Conservation (phyloP, 2,113 vertebrate genomes). For the Coregonus clupeaformis region DNA sequence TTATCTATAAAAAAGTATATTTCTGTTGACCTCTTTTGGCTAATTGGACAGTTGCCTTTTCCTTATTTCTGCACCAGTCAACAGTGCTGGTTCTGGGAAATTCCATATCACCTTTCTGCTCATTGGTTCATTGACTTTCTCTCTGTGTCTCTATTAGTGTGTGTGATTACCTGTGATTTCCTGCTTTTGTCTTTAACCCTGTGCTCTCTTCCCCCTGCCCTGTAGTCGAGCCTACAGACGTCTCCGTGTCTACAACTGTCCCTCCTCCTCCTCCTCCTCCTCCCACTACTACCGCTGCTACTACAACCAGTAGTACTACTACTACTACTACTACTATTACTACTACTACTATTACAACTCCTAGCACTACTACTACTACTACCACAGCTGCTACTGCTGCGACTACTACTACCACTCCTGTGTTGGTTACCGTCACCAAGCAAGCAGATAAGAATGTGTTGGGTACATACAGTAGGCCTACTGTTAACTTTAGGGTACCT, state of each 20-base stretch:
- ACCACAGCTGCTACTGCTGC: slow-evolving; percentile 49
- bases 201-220: slow-evolving; percentile 66
- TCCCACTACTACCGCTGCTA: slow-evolving; percentile 52
- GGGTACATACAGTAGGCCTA: slow-evolving; percentile 64
- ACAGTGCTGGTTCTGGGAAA: background rate
- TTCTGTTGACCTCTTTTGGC: background rate
- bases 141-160: slow-evolving; percentile 23
- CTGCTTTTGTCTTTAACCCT: slow-evolving; percentile 58
- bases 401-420: slow-evolving; percentile 58
- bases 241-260: slow-evolving; percentile 64
- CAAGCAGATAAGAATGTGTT: slow-evolving; percentile 58
- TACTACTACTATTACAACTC: slow-evolving; percentile 47
- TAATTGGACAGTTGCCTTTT: background rate
- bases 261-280: slow-evolving; percentile 53
- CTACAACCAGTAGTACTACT: slow-evolving; percentile 59
- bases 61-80: background rate
- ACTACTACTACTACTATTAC: slow-evolving; percentile 12
- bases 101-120: background rate
- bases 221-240: slow-evolving; percentile 72
- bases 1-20: background rate
- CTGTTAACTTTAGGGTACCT: background rate
- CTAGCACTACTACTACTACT: slow-evolving; percentile 38
- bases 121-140: slow-evolving; percentile 1
- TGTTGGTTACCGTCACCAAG: slow-evolving; percentile 70
- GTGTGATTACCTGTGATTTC: slow-evolving; percentile 20